Base-by-base conservation (phyloP, 2,797 vertebrate species). In the Dendrocincla tyrannina region DNA sequence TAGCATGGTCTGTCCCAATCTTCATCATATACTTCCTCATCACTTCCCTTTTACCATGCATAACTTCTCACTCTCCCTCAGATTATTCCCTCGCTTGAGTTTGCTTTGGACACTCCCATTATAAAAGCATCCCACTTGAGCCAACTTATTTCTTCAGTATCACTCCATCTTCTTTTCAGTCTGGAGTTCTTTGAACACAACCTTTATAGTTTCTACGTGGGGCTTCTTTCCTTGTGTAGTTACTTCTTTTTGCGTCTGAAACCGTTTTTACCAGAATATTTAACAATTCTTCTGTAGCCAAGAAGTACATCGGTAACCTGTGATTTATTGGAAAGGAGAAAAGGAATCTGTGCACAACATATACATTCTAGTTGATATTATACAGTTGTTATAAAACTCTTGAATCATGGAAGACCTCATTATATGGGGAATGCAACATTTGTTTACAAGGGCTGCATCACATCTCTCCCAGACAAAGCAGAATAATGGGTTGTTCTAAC, bases 391-490 rank as follows among this genome's bases (percentile, higher is more conserved):
- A 82, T 13, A 80, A 89, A 92, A 81, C 30, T 42, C 56, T 39
- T 80, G 37, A 93, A 68, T 88, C 46, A 33, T 32, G 27, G 30
- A 81, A 94, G 87, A 25, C 11, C 27, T 89, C 47, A 72, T 80
- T 91, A 64, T 56, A 72, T 53, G 28, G 56, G n/a, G 52, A 92
- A 85, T 70, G 60, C 46, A 80, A 4, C 18, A n/a, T 93, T 91
- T 95, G 27, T 95, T 93, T 89, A 93, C 69, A 90, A 78, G 94
- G 70, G 50, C 58, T 92, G 58, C 41, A 80, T 84, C 66, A 84
- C 63, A 62, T 77, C 62, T 92, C 53, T 91, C 66, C 17, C 72
- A 85, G 82, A 77, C 72, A 86, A 95, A 86, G 82, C 12, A 64
- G 56, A 92, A 33, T 84, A 89, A 96, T 81, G 27, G 12, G 46